These are phyloP conservation scores for Dendrolimus houi DNA, from an alignment of 2,888 invertebrate genomes.

Conservation along the genomic window DNA sequence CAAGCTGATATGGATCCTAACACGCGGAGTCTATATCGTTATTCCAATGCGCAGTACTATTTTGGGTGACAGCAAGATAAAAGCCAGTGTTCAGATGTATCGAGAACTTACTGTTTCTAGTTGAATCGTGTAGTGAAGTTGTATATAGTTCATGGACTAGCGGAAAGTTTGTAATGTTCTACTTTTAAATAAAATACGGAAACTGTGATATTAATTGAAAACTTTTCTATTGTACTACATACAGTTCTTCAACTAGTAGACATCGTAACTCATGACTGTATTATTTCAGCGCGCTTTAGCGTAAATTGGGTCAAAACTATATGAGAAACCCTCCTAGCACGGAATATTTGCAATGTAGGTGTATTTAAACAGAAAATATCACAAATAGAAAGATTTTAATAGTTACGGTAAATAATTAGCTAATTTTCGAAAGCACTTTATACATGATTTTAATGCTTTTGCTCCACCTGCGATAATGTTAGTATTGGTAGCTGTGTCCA, in stretches of 20 bases:
- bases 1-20: constrained; percentile 70
- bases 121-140: constrained; percentile 52
- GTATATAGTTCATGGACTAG: constrained; percentile 41
- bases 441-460: too few species aligned
- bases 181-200: constrained; percentile 61
- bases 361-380: too few species aligned
- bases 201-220: constrained; percentile 75
- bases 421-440: too few species aligned
- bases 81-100: constrained; percentile 67
- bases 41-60: constrained; percentile 82
- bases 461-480: too few species aligned
- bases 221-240: constrained; percentile 55
- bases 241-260: constrained; percentile 46
- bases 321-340: too few species aligned
- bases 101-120: constrained; percentile 78
- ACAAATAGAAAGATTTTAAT: too few species aligned
- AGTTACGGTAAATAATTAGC: too few species aligned
- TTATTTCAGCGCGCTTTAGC: constrained; percentile 1
- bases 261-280: constrained; percentile 24
- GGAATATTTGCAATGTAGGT: too few species aligned
- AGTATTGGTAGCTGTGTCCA: too few species aligned
- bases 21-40: constrained; percentile 79
- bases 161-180: constrained; percentile 58
- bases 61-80: constrained; percentile 85
- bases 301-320: neutral